Evolutionary conservation across 2,888 invertebrate species (phyloP), one percentile per base, ranked within the genome.

Genomic region (Steinernema hermaphroditum): DNA sequence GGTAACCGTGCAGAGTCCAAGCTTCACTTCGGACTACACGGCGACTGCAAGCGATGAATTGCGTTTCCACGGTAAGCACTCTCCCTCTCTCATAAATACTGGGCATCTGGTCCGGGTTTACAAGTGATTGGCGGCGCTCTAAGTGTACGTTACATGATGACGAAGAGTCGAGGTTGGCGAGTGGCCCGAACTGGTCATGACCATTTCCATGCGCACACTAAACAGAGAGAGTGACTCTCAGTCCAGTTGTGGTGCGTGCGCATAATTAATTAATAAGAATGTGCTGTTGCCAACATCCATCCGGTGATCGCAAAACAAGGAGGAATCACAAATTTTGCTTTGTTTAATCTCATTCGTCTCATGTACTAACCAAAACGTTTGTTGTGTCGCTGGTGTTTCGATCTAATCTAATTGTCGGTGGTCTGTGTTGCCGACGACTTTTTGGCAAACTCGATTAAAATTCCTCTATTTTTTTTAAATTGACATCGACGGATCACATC

Each of bases 241-340:
- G 6, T 4, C 37, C 37, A 37, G 22, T 54, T 62, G 62, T 27
- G 27, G 32, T 62, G 62, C 62, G 62, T 62, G 62, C 62, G 62
- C 62, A 62, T 62, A 62, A 62, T 34, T 62, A 62, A 62, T 62
- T 62, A 29, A 62, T 32, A 34, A 62, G 27, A 24, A 62, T 16
- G 16, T 62, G 29, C 27, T 62, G 62, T n/a, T 62, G 29, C 32
- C 32, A 22, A 62, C 32, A 32, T 16, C 62, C 14, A 32, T 4
- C 46, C 32, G 32, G 14, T 16, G n/a, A 27, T 19, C 62, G 62
- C 24, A 62, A 62, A 62, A 62, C 62, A 62, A 22, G 12, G 62
- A 62, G 62, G 62, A 62, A 62, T 62, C 62, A 62, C 62, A n/a
- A 62, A 62, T 62, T 62, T 62, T 54, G 54, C 27, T 62, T 16